A percentile compares a stretch with the other conserved stretches of the same genome.
These are phyloP conservation scores for Pocillopora meandrina DNA, from an alignment of 92 coral and sea anemone genomes.

Conservation along the genomic window DNA sequence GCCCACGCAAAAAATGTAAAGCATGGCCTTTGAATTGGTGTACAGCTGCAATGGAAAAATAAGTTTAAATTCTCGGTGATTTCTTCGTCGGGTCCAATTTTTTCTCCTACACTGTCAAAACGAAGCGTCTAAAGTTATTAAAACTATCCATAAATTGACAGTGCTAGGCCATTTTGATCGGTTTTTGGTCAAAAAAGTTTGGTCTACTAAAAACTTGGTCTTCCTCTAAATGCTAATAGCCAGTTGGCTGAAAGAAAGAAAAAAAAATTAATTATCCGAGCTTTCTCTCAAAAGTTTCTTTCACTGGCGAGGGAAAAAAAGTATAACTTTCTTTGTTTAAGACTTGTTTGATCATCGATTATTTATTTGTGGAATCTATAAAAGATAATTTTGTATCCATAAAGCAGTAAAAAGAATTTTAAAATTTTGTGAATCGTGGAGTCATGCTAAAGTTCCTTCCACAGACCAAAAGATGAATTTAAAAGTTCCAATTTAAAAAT, in stretches of 20 bases:
- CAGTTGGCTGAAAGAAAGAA: not conserved
- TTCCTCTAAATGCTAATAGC: slow-evolving; percentile 31
- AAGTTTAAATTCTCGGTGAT: slow-evolving; percentile 2
- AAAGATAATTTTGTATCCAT: too few species aligned
- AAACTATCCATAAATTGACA: not conserved
- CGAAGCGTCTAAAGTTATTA: too few species aligned
- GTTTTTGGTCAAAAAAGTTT: not conserved
- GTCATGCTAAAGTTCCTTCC: too few species aligned
- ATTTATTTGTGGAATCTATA: too few species aligned
- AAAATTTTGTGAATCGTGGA: too few species aligned
- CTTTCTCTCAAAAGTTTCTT: not conserved
- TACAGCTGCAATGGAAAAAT: slow-evolving; percentile 26
- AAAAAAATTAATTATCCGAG: slow-evolving; percentile 17
- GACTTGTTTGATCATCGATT: too few species aligned
- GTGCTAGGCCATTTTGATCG: not conserved
- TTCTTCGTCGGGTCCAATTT: not conserved
- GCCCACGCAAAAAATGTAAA: slow-evolving; percentile 43
- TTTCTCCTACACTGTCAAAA: not conserved
- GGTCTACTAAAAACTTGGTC: not conserved
- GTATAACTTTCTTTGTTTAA: too few species aligned
- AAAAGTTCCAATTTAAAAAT: too few species aligned
- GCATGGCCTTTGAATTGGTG: slow-evolving; percentile 7
- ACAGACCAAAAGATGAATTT: too few species aligned
- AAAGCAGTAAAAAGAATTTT: too few species aligned
- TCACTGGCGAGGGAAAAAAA: too few species aligned